A percentile compares a stretch with the other conserved stretches of the same genome.
Conservation (phyloP, 2,113 vertebrate genomes). For the Nycticryphes semicollaris region DNA sequence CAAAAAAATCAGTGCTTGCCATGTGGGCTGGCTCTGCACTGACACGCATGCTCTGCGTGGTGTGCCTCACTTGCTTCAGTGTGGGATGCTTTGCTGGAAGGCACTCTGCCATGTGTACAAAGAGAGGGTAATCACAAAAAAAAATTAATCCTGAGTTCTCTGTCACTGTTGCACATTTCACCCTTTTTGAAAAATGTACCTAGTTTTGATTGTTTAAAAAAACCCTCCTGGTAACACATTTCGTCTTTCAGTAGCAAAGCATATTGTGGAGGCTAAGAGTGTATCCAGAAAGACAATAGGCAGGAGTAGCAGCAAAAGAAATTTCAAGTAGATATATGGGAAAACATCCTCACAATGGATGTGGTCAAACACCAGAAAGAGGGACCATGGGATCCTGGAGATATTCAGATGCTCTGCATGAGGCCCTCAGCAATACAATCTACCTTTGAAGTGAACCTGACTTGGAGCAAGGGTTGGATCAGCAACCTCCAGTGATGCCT, state of each 20-base stretch:
- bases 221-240: background rate
- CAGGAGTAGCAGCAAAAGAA: background rate
- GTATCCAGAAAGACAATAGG: background rate
- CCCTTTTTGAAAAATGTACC: background rate
- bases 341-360: background rate
- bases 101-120: rapidly evolving
- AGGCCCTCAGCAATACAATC: background rate
- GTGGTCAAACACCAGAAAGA: rapidly evolving
- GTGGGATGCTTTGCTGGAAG: background rate
- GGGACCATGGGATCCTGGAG: background rate
- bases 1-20: background rate
- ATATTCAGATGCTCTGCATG: background rate
- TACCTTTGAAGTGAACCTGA: background rate
- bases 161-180: background rate
- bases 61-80: background rate
- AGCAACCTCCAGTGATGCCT: background rate
- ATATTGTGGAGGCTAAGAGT: background rate
- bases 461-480: background rate
- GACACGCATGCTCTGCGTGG: background rate
- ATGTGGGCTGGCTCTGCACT: background rate
- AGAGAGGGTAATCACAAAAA: background rate
- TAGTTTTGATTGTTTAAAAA: background rate
- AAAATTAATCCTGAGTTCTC: background rate
- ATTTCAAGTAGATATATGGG: background rate
- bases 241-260: background rate